Conservation (phyloP, 2,888 invertebrate species). For the Timema cristinae region DNA sequence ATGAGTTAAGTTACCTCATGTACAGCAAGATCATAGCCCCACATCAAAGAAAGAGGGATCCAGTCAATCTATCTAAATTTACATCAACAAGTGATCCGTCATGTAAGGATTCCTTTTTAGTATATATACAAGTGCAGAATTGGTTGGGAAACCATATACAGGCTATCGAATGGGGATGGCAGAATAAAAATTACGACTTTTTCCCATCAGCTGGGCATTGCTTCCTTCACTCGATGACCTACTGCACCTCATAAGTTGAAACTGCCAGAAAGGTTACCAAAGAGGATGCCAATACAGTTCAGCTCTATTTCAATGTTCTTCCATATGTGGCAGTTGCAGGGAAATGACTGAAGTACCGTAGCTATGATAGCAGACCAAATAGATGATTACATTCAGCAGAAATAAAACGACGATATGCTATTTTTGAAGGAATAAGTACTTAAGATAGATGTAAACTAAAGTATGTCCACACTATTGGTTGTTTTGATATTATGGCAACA, state of each 20-base stretch:
- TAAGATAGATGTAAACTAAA: too few relatives aligned
- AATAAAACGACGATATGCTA: too few relatives aligned
- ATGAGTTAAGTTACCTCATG: background rate
- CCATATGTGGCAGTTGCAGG: background rate
- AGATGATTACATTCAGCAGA: too few relatives aligned
- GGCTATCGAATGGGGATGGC: background rate
- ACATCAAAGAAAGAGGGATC: background rate
- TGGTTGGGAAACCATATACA: background rate
- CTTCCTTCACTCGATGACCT: background rate
- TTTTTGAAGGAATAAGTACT: too few relatives aligned
- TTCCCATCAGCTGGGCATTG: background rate
- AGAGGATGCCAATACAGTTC: background rate
- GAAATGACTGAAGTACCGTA: background rate
- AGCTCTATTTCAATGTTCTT: background rate
- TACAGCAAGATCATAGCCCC: background rate
- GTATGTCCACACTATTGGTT: too few relatives aligned
- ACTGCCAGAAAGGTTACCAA: conserved; percentile 3
- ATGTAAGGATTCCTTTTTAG: background rate
- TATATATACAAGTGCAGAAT: background rate
- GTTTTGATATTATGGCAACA: too few relatives aligned
- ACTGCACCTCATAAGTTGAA: background rate
- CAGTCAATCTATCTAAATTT: background rate
- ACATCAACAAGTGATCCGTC: background rate
- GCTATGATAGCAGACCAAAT: too few relatives aligned
- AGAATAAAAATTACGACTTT: background rate